Percentiles rank a stretch among this genome's conserved stretches.
Conservation (phyloP, 2,113 vertebrate species). For the Pontoporia blainvillei region DNA sequence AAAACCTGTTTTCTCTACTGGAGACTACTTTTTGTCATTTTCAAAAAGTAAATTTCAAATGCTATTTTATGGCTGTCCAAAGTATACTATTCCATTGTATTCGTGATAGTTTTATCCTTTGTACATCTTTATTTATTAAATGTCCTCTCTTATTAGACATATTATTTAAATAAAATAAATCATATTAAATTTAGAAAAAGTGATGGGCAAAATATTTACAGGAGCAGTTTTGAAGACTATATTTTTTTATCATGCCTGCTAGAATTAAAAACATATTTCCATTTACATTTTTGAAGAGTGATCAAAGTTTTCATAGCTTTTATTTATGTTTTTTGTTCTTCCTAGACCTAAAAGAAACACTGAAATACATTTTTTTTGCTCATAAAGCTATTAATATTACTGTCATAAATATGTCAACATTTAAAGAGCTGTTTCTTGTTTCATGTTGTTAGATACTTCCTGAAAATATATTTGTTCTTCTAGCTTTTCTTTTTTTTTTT, state of each 20-base stretch:
- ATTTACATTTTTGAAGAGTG: background rate
- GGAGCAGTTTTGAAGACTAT: background rate
- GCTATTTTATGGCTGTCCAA: background rate
- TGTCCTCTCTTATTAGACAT: background rate
- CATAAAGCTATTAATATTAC: background rate
- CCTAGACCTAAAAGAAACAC: background rate
- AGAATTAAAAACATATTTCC: background rate
- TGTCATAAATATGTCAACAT: background rate
- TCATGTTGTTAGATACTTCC: background rate
- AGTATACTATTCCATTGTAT: background rate
- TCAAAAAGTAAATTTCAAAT: background rate
- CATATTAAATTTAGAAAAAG: background rate
- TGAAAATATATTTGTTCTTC: background rate
- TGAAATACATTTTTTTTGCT: background rate
- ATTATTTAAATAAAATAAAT: background rate
- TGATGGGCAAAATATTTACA: background rate
- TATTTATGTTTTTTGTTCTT: background rate
- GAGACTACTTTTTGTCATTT: background rate
- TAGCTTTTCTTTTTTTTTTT: background rate
- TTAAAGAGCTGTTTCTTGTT: background rate
- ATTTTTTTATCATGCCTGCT: background rate
- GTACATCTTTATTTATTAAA: background rate
- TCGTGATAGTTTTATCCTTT: background rate
- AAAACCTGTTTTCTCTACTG: background rate
- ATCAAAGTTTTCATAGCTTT: background rate